Evolutionary conservation across 1,140 invertebrate species (phyloP).

Genomic region (Cecropterus lyciades): DNA sequence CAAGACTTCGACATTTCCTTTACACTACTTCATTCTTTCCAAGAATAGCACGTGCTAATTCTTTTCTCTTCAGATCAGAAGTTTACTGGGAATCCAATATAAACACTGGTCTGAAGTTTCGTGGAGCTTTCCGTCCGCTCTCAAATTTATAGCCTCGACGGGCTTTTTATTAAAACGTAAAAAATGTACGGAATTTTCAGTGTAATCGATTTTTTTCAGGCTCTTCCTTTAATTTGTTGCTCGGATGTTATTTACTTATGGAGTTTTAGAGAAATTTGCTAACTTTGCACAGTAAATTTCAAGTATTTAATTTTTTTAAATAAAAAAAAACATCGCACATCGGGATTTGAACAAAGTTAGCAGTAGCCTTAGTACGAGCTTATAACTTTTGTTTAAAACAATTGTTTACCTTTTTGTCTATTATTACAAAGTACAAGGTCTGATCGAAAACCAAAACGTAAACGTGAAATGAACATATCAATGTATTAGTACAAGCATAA

Average conservation of each 20-base stretch:
- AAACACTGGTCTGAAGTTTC: conserved; percentile 22
- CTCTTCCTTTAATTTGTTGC: conserved; percentile 32
- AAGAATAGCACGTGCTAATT: no score
- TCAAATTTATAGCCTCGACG: conserved; percentile 34
- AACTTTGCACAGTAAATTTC: conserved; percentile 12
- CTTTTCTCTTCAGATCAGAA: conserved; percentile 1
- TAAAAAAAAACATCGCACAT: no score
- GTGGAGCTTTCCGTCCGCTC: conserved; percentile 30
- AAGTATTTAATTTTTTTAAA: background rate
- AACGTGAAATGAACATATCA: no score
- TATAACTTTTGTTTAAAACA: no score
- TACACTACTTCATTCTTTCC: no score
- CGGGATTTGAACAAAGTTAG: no score
- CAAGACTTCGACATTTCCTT: no score
- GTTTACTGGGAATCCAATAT: conserved; percentile 28
- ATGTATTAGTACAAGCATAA: no score
- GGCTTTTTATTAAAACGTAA: conserved; percentile 40
- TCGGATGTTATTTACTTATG: conserved; percentile 27
- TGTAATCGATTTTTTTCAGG: conserved; percentile 33
- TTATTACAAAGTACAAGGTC: no score
- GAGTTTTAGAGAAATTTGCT: conserved; percentile 15
- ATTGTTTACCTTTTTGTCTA: no score
- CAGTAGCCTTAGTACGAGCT: no score
- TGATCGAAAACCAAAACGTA: no score
- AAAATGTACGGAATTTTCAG: conserved; percentile 35